Evolutionary conservation across 2,797 vertebrate species (phyloP), one percentile per base, ranked within the genome.

Genomic region (Salarias fasciatus): DNA sequence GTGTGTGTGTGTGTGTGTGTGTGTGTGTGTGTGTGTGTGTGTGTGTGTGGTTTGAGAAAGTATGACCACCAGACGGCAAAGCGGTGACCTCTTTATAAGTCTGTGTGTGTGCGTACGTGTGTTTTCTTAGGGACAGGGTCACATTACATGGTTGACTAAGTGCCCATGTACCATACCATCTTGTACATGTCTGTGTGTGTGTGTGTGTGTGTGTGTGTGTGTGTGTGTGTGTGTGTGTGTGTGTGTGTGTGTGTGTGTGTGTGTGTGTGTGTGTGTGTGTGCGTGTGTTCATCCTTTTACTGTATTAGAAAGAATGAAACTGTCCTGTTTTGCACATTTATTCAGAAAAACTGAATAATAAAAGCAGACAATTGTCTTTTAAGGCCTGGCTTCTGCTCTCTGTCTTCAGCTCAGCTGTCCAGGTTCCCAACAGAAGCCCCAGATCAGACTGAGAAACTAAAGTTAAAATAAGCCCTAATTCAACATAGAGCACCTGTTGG

Each of bases 91-190:
- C 79, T 84, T 84, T 87, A 77, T 53, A 14, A 69, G 44, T 58
- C 64, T 59, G 57, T 72, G 53, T 68, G 61, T 64, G 66, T 58
- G 64, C 59, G 57, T 72, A 53, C 68, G 61, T 64, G 66, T 68
- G 57, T 60, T 24, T 24, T 24, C 18, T 24, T 3, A 24, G 18
- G 54, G 70, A 73, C 69, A 54, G 35, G 68, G 82, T 83, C 84
- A 77, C 58, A 77, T 86, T 86, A 77, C 79, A 81, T 60, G 85
- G 75, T 82, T 86, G 84, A 85, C 62, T 87, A 81, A 73, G 59
- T 81, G 75, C 63, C 80, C 77, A 83, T 83, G 77, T 79, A 73
- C 66, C 79, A 43, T 87, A 75, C 73, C 80, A 79, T 79, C 80
- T 80, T 83, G 79, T 75, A 58, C 55, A 75, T 72, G 80, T 84